Evolutionary conservation across 2,797 vertebrate genomes (phyloP).

Genomic region (Phalanger gymnotis): DNA sequence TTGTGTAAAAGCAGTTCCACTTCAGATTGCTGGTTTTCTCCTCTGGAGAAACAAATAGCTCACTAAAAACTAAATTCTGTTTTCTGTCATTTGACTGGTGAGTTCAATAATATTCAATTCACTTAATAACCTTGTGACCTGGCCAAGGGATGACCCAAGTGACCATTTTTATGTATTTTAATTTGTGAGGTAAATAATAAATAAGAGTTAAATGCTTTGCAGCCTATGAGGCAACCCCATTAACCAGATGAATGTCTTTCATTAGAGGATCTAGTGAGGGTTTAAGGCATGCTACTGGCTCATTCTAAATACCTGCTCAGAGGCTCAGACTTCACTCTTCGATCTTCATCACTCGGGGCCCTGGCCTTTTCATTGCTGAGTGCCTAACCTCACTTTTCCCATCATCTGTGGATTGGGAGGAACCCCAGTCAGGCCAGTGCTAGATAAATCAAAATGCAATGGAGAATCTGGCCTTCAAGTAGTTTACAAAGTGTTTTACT

Average conservation of each 20-base stretch:
- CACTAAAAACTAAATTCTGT: constrained; percentile 69
- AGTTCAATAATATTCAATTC: constrained; percentile 78
- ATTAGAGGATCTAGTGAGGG: constrained; percentile 68
- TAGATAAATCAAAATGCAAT: background rate
- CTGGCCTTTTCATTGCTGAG: background rate
- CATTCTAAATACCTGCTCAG: constrained; percentile 60
- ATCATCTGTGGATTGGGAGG: background rate
- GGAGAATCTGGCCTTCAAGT: background rate
- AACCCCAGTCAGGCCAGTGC: background rate
- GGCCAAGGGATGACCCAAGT: constrained; percentile 77
- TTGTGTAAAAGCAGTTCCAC: constrained; percentile 78
- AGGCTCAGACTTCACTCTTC: constrained; percentile 13
- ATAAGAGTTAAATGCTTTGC: constrained; percentile 75
- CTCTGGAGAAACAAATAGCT: constrained; percentile 67
- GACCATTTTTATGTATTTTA: constrained; percentile 79
- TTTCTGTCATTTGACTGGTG: constrained; percentile 76
- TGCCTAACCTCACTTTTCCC: constrained; percentile 4
- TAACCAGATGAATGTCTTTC: constrained; percentile 76
- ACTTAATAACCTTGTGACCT: constrained; percentile 79
- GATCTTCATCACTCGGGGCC: background rate
- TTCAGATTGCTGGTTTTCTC: constrained; percentile 72
- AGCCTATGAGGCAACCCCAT: constrained; percentile 63
- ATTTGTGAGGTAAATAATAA: constrained; percentile 81
- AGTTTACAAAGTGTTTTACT: background rate
- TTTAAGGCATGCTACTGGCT: constrained; percentile 51